Evolutionary conservation across 64 coral and sea anemone species (phyloP).

Genomic region (Montipora foliosa): DNA sequence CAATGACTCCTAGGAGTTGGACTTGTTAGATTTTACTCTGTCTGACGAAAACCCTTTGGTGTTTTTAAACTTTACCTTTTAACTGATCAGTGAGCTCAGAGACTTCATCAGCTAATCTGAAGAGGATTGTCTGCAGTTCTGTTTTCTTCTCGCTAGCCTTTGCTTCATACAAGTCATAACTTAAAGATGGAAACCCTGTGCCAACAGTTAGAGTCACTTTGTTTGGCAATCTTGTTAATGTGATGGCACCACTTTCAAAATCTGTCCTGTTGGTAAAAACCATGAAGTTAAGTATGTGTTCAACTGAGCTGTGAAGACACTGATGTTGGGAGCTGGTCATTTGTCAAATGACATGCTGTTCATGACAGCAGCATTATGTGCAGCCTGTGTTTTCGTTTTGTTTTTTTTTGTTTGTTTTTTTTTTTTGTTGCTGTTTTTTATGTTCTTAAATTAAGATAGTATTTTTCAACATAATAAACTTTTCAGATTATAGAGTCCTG

Average conservation of each 20-base stretch:
- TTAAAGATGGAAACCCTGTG: constrained; percentile 38
- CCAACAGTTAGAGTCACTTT: constrained; percentile 83
- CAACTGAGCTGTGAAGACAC: not conserved
- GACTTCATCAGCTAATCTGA: constrained; percentile 84
- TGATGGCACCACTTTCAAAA: constrained; percentile 69
- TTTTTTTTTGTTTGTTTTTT: too few species aligned
- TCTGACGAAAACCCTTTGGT: too few species aligned
- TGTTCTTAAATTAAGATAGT: too few species aligned
- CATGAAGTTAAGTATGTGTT: not conserved
- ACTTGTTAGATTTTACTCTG: too few species aligned
- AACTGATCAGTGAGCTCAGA: constrained; percentile 74
- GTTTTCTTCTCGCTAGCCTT: constrained; percentile 74
- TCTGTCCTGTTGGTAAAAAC: constrained; percentile 60
- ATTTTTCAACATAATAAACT: too few species aligned
- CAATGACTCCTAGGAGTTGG: too few species aligned
- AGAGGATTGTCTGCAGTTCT: constrained; percentile 81
- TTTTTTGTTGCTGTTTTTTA: too few species aligned
- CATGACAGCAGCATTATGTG: too few species aligned
- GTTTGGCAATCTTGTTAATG: constrained; percentile 34
- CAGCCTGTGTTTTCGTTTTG: too few species aligned
- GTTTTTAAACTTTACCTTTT: constrained; percentile 55
- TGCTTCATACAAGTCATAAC: constrained; percentile 83
- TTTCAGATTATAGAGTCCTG: too few species aligned
- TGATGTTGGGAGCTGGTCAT: too few species aligned
- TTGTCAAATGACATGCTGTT: too few species aligned